Evolutionary conservation across 2,113 vertebrate genomes (phyloP).

Genomic region (Vicugna pacos): DNA sequence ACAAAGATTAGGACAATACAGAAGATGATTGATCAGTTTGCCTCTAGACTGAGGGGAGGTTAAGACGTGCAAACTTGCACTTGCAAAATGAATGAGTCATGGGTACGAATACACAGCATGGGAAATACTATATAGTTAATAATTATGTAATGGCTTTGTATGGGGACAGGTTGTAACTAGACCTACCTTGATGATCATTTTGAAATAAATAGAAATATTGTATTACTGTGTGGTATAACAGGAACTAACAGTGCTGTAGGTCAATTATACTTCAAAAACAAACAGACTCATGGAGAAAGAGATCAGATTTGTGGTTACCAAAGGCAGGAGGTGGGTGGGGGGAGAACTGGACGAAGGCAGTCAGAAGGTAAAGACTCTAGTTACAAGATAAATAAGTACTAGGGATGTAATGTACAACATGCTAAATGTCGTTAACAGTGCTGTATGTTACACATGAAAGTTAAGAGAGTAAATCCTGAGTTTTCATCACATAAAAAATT

Average conservation of each 20-base stretch:
- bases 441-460: background rate
- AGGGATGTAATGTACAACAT: background rate
- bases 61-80: background rate
- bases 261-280: background rate
- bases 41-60: too few species aligned
- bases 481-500: background rate
- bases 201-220: background rate
- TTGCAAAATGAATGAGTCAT: background rate
- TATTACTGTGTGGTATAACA: background rate
- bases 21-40: background rate
- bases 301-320: background rate
- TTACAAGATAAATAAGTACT: background rate
- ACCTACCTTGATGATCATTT: background rate
- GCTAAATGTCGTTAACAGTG: background rate
- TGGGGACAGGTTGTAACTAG: background rate
- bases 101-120: background rate
- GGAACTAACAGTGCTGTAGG: background rate
- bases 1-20: background rate
- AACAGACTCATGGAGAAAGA: background rate
- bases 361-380: background rate
- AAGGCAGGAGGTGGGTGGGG: background rate
- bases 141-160: background rate
- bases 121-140: too few species aligned
- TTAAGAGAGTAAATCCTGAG: background rate
- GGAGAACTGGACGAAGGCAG: background rate